phyloP scores from a whole-genome alignment of 2,888 invertebrate genomes.

The Belgica antarctica region DNA sequence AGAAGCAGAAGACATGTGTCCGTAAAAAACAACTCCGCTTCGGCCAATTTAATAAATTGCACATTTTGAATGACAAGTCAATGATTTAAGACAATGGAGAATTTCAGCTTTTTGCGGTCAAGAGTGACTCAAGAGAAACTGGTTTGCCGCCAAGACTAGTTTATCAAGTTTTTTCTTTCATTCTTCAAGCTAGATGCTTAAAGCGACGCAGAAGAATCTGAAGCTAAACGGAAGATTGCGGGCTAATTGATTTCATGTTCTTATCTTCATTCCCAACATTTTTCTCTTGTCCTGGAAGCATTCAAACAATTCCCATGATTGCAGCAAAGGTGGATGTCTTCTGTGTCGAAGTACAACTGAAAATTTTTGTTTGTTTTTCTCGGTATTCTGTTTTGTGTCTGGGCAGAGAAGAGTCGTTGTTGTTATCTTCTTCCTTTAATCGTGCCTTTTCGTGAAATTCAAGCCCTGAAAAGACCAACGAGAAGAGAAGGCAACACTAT shows the following conservation, averaged over 20 bases:
- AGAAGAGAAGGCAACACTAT: too few relatives aligned
- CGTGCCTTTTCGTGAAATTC: conserved; percentile 23
- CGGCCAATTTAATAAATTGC: conserved; percentile 29
- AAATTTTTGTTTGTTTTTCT: conserved; percentile 31
- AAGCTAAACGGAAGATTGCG: not conserved
- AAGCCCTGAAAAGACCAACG: too few relatives aligned
- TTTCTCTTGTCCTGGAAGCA: not conserved
- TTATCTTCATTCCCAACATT: not conserved
- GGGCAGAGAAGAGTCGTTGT: too few relatives aligned
- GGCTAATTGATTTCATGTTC: conserved; percentile 20
- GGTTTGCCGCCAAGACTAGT: conserved; percentile 2
- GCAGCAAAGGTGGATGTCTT: not conserved
- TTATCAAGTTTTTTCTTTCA: conserved; percentile 11
- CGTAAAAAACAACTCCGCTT: not conserved
- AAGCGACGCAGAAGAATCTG: not conserved
- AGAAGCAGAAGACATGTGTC: not conserved
- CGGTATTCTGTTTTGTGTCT: conserved; percentile 26
- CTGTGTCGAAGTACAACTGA: not conserved
- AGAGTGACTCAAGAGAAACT: conserved; percentile 14
- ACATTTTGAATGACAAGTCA: conserved; percentile 36
- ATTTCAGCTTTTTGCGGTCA: conserved; percentile 8
- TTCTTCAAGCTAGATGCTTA: conserved; percentile 15
- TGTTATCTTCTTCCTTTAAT: conserved; percentile 21
- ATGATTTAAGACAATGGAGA: conserved; percentile 31
- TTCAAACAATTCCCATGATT: not conserved